Conservation (phyloP, 1,140 invertebrate genomes). For the Neoseiulus cucumeris region DNA sequence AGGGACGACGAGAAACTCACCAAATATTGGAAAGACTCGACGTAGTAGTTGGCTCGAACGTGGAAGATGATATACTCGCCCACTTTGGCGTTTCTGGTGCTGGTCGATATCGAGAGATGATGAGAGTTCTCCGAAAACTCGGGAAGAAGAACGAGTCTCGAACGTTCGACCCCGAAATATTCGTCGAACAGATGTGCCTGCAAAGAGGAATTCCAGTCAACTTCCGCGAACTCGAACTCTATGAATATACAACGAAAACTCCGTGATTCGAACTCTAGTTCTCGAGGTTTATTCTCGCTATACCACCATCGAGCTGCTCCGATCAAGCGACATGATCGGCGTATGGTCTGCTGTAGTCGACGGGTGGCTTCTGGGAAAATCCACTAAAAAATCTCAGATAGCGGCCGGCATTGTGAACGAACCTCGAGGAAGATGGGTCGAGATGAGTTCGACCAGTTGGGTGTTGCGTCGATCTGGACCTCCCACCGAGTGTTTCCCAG, state of each 20-base stretch:
- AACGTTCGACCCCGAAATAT: not conserved
- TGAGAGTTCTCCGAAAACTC: slow-evolving; percentile 9
- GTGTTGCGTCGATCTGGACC: slow-evolving; percentile 4
- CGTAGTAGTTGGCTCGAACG: slow-evolving; percentile 7
- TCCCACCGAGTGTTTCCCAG: not conserved
- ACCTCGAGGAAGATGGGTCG: slow-evolving; percentile 9
- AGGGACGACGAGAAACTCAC: not conserved
- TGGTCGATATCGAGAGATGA: slow-evolving; percentile 7
- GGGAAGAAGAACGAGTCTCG: not conserved
- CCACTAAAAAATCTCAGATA: too few species aligned
- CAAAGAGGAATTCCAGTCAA: too few species aligned
- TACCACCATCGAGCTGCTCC: too few species aligned
- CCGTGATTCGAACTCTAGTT: too few species aligned
- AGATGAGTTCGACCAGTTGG: slow-evolving; percentile 10
- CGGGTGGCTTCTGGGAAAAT: too few species aligned
- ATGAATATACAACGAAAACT: too few species aligned
- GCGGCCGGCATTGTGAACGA: not conserved
- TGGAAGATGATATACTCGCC: slow-evolving; percentile 11
- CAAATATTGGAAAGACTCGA: slow-evolving; percentile 9
- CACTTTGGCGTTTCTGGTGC: slow-evolving; percentile 7
- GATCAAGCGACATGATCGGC: too few species aligned
- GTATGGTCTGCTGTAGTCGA: too few species aligned
- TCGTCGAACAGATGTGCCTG: slow-evolving; percentile 3
- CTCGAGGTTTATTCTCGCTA: too few species aligned
- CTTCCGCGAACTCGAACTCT: not conserved